Evolutionary conservation across 2,888 invertebrate genomes (phyloP), one percentile per base, ranked within the genome.

Genomic region (Lycocerus yunnanus): DNA sequence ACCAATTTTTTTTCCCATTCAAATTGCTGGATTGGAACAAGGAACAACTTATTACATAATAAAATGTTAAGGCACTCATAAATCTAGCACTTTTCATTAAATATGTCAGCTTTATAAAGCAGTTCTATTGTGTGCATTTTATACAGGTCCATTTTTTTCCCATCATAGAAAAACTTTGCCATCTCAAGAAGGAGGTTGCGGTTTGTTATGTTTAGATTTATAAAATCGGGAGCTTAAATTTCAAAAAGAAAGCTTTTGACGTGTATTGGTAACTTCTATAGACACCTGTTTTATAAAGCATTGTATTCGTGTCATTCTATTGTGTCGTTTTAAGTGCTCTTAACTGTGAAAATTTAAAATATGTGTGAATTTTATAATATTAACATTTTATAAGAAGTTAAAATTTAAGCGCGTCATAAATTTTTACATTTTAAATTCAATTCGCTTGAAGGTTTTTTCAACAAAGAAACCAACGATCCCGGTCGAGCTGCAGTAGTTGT

Each of bases 61-160:
- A 77, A 79, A 79, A 76, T 77, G 77, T 78, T 78, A 79, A 75
- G 75, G 68, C 27, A 69, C 76, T 80, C 82, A 84, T 84, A 84
- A 84, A 84, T 84, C 83, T 84, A 81, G 80, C 79, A 81, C 83
- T 81, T 84, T 84, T 84, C 84, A 83, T 84, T 84, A 83, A 83
- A 84, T 81, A 80, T 84, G 84, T 84, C 84, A 84, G 81, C 80
- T 79, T 80, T 82, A 84, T 83, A 84, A 84, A 84, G 84, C 82
- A 82, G 82, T 81, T 76, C 83, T 81, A 82, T 84, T 84, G 84
- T 83, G 79, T 74, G 75, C 72, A 66, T 74, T 60, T 67, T 67
- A 67, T 43, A 60, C 67, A 65, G 65, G 68, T 14, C 71, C 27
- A 24, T 15, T 65, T 66, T 69, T 71, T 71, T 72, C 75, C 69